A percentile compares a stretch with the other conserved stretches of the same genome.
These are phyloP conservation scores for Cyrtorhinus lividipennis DNA, from an alignment of 1,140 invertebrate genomes.

Conservation along the genomic window DNA sequence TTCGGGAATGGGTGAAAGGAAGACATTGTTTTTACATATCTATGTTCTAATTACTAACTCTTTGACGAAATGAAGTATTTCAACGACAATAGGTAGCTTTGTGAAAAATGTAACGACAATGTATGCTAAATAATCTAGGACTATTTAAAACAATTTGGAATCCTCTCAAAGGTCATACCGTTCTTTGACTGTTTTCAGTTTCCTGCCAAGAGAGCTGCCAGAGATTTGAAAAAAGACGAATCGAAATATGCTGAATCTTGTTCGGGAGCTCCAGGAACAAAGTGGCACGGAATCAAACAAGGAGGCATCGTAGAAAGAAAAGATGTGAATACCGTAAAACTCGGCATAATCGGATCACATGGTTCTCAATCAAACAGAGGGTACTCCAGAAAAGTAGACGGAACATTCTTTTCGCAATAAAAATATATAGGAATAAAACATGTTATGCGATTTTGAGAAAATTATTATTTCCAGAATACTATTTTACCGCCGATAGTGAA, in stretches of 20 bases:
- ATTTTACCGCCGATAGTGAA: no score
- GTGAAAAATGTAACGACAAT: no score
- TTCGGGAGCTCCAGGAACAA: constrained; percentile 10
- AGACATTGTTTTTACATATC: no score
- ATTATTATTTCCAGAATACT: neutral
- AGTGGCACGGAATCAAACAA: constrained; percentile 20
- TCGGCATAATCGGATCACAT: constrained; percentile 33
- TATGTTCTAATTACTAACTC: no score
- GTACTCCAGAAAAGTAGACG: constrained; percentile 34
- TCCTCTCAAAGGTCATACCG: no score
- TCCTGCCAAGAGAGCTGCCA: constrained; percentile 4
- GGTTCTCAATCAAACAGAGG: constrained; percentile 33
- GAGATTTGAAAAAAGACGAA: constrained; percentile 16
- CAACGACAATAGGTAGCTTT: no score
- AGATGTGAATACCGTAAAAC: constrained; percentile 32
- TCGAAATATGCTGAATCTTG: neutral
- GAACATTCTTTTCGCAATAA: constrained; percentile 30
- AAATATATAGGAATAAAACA: constrained; percentile 1
- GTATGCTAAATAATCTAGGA: no score
- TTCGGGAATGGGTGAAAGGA: no score
- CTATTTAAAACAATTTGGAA: no score
- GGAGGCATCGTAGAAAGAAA: constrained; percentile 24
- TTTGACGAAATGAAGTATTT: no score
- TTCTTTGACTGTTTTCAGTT: no score
- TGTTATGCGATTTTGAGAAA: no score